phyloP scores from a whole-genome alignment of 2,113 vertebrate species.

The Prionailurus bengalensis region DNA sequence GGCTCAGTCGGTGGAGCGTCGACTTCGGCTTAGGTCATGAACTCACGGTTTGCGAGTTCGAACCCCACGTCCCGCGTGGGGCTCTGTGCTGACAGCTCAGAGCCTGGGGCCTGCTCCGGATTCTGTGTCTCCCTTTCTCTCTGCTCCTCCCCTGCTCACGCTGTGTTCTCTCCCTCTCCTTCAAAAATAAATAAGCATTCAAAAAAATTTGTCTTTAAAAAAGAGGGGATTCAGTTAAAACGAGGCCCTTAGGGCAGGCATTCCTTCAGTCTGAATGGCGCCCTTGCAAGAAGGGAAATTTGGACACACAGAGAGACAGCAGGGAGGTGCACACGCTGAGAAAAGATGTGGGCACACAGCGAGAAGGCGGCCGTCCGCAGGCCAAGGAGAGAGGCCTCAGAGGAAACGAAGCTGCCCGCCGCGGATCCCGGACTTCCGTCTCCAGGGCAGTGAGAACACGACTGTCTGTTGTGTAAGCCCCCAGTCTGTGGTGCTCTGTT shows the following conservation, averaged over 20 bases:
- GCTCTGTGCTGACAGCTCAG: too few species aligned
- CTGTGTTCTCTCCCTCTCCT: too few species aligned
- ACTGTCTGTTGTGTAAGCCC: neutral
- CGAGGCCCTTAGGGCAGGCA: neutral
- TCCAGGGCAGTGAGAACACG: too few species aligned
- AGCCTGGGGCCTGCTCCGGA: too few species aligned
- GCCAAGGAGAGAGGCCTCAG: neutral
- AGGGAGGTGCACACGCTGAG: too few species aligned
- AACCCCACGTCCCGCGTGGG: too few species aligned
- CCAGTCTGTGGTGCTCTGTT: rapidly evolving
- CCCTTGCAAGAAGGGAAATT: neutral
- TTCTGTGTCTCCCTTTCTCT: too few species aligned
- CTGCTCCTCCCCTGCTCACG: too few species aligned
- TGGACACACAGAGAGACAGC: neutral
- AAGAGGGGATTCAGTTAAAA: neutral
- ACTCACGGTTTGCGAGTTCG: too few species aligned
- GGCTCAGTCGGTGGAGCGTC: too few species aligned
- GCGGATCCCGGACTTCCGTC: neutral
- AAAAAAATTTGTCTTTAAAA: neutral
- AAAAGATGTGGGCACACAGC: neutral
- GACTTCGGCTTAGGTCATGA: too few species aligned
- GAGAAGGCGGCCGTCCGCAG: neutral
- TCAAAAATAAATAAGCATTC: too few species aligned
- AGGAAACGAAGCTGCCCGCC: neutral
- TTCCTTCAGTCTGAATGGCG: rapidly evolving